Base-by-base conservation (phyloP, 2,113 vertebrate genomes). In the Macquaria australasica region DNA sequence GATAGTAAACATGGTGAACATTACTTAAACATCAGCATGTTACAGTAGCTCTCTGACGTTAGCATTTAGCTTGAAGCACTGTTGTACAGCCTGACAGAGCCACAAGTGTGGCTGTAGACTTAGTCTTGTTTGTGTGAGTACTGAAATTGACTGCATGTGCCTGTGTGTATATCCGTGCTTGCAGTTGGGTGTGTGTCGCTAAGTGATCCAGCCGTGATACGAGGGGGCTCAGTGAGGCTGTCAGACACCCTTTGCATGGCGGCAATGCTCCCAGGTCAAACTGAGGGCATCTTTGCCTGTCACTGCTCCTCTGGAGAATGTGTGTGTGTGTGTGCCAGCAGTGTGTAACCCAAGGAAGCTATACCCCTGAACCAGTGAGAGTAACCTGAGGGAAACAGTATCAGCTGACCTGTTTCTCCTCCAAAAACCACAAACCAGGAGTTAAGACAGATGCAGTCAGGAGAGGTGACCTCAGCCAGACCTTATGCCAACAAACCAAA, bases 381-480 rank as follows among this genome's bases (percentile, higher is more conserved):
- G 71, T 72, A 75, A 85, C 77, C 77, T 72, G 12, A 74, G 84
- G 73, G 79, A 85, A 79, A 67, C 41, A 0, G 25, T 66, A 75
- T 82, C 25, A 55, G 63, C 55, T 82, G 67, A 77, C 64, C 56
- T 56, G 83, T 80, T 89, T 83, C 79, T 58, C 58, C 68, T 85
- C 43, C n/a, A 77, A 60, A 85, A 87, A 53, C 62, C 76, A 74
- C 71, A 69, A 56, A 90, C 73, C 71, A 75, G 55, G 45, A 87
- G 66, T 77, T 77, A 11, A 83, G 89, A 92, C 93, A 87, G 91
- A 89, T 60, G 80, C 78, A 82, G 83, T 83, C 91, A 79, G 56
- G 89, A 89, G 91, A 89, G 79, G 58, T 69, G 90, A 92, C 92
- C 94, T 94, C 69, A 81, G 80, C 77, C 77, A 80, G 91, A 94